These are phyloP conservation scores for Crocallis elinguaria DNA, from an alignment of 2,888 invertebrate genomes.

Conservation along the genomic window DNA sequence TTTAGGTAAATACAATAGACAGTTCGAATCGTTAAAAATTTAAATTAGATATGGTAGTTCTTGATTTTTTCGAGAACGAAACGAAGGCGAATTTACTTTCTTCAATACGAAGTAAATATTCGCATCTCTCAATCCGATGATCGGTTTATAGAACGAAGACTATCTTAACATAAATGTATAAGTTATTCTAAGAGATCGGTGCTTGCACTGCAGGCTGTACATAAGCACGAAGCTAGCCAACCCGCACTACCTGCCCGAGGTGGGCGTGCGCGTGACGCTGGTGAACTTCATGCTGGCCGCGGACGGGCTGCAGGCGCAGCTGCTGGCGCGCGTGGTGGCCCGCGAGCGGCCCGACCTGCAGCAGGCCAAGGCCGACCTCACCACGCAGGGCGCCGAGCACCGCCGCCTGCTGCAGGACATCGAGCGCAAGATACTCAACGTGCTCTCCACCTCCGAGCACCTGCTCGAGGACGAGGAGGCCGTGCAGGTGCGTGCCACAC, in stretches of 20 bases:
- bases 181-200: no score
- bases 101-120: no score
- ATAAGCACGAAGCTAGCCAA: constrained; percentile 97
- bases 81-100: no score
- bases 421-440: constrained; percentile 94
- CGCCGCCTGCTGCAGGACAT: constrained; percentile 93
- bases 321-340: constrained; percentile 95
- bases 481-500: constrained; percentile 83
- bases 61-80: no score
- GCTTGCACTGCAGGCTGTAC: constrained; percentile 88
- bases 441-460: constrained; percentile 78
- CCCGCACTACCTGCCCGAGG: constrained; percentile 97
- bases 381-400: constrained; percentile 94
- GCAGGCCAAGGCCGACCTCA: constrained; percentile 94
- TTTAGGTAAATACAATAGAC: no score
- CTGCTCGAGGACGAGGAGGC: constrained; percentile 95
- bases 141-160: no score
- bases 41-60: no score
- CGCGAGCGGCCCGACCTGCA: constrained; percentile 96
- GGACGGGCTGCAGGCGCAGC: constrained; percentile 94
- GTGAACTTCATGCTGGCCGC: constrained; percentile 97
- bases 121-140: no score
- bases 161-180: no score
- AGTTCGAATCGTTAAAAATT: no score
- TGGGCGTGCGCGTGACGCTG: constrained; percentile 95